These are phyloP conservation scores for Austrolebias charrua DNA, from an alignment of 2,797 vertebrate genomes.

Conservation along the genomic window DNA sequence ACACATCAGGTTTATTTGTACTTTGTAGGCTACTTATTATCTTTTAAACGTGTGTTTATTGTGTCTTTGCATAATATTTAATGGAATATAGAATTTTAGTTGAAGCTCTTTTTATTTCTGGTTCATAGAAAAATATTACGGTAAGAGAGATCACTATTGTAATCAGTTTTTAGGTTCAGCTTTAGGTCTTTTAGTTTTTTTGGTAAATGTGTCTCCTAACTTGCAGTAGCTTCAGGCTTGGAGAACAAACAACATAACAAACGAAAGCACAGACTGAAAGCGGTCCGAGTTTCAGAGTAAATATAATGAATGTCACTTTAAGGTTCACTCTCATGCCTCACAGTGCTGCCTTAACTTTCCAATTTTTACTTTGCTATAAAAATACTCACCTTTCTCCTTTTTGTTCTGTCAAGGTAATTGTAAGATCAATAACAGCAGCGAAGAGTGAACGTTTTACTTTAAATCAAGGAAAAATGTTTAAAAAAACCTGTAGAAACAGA, in stretches of 20 bases:
- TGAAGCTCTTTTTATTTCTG: not conserved
- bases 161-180: slow-evolving; percentile 3
- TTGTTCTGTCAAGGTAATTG: slow-evolving; percentile 44
- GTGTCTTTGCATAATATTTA: too few species aligned
- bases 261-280: not conserved
- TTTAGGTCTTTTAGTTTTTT: slow-evolving; percentile 4
- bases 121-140: slow-evolving; percentile 2
- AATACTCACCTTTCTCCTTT: slow-evolving; percentile 9
- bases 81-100: too few species aligned
- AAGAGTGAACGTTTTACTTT: slow-evolving; percentile 31
- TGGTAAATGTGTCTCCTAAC: slow-evolving; percentile 2
- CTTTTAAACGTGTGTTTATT: too few species aligned
- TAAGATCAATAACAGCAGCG: slow-evolving; percentile 55
- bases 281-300: slow-evolving; percentile 7
- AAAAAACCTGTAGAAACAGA: too few species aligned
- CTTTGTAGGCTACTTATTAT: too few species aligned
- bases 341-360: too few species aligned
- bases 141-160: not conserved
- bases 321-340: slow-evolving; percentile 11
- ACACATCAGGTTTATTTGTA: too few species aligned
- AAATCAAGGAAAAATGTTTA: too few species aligned
- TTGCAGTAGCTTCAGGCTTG: not conserved
- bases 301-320: slow-evolving; percentile 2
- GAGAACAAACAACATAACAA: slow-evolving; percentile 3
- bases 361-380: slow-evolving; percentile 2